phyloP scores from a whole-genome alignment of 2,888 invertebrate genomes.

The Drepana falcataria region DNA sequence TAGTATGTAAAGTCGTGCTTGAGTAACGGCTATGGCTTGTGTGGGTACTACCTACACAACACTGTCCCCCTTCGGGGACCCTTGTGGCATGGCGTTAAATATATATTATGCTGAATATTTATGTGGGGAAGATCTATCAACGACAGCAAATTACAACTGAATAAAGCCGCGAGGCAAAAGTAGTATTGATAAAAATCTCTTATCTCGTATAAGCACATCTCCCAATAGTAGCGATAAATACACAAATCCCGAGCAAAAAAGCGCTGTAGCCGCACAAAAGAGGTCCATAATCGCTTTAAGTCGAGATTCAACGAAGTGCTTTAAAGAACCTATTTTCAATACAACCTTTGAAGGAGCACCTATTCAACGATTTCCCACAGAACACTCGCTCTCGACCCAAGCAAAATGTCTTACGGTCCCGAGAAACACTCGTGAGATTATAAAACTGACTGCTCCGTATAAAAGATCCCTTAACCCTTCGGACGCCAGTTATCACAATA shows the following conservation, averaged over 20 bases:
- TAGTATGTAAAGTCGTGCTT: too few species aligned
- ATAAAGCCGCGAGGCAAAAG: not conserved
- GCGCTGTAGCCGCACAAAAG: conserved; percentile 27
- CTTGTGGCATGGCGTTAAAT: too few species aligned
- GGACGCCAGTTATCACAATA: conserved; percentile 21
- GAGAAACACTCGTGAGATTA: conserved; percentile 17
- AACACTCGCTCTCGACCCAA: conserved; percentile 15
- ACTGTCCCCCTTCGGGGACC: too few species aligned
- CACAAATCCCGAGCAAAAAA: conserved; percentile 15
- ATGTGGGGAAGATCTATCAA: too few species aligned
- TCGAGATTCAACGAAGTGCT: conserved; percentile 28
- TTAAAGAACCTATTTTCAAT: conserved; percentile 31
- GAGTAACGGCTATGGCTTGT: too few species aligned
- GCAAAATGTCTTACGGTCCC: conserved; percentile 10
- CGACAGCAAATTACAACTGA: too few species aligned
- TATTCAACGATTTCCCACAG: conserved; percentile 15
- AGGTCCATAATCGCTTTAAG: conserved; percentile 35
- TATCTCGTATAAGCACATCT: not conserved
- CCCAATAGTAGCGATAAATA: not conserved
- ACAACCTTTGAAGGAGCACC: conserved; percentile 22
- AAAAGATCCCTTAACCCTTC: conserved; percentile 19
- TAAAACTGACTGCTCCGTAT: conserved; percentile 13
- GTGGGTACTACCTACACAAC: too few species aligned
- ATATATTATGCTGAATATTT: too few species aligned
- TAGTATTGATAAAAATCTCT: not conserved